Percentiles rank a stretch among this genome's conserved stretches.
phyloP scores from a whole-genome alignment of 1,140 invertebrate species.

The Trialeurodes vaporariorum region DNA sequence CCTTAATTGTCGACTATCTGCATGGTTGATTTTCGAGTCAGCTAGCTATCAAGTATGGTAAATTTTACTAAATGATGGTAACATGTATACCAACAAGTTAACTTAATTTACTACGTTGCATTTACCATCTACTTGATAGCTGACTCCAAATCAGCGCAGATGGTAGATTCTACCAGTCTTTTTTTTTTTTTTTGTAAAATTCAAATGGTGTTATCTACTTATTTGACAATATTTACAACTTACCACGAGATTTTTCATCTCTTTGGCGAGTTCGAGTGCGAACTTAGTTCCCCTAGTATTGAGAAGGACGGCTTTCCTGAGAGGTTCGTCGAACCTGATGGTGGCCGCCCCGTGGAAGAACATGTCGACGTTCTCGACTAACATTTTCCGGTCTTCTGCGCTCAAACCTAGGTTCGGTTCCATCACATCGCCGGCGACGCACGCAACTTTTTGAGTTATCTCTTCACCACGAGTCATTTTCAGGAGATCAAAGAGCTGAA shows the following conservation, averaged over 20 bases:
- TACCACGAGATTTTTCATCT: conserved; percentile 57
- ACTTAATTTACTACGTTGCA: too few species aligned
- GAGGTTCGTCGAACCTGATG: conserved; percentile 59
- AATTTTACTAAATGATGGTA: too few species aligned
- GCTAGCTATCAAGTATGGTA: too few species aligned
- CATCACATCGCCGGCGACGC: conserved; percentile 67
- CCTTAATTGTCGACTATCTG: too few species aligned
- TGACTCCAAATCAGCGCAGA: too few species aligned
- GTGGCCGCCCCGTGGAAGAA: conserved; percentile 57
- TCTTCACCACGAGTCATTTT: conserved; percentile 43
- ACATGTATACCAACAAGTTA: too few species aligned
- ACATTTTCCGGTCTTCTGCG: conserved; percentile 47
- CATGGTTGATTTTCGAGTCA: too few species aligned
- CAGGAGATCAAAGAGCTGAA: conserved; percentile 63
- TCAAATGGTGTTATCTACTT: too few species aligned
- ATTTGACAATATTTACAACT: too few species aligned
- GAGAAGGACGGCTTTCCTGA: conserved; percentile 58
- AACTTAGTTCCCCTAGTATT: conserved; percentile 63
- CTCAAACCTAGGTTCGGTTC: conserved; percentile 59
- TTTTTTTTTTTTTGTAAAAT: too few species aligned
- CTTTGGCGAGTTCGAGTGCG: conserved; percentile 57
- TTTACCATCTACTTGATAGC: too few species aligned
- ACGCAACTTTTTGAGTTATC: conserved; percentile 49
- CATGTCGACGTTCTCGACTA: conserved; percentile 33
- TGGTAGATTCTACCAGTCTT: too few species aligned